Conservation (phyloP, 1,140 invertebrate species). For the Drosophila pachea region DNA sequence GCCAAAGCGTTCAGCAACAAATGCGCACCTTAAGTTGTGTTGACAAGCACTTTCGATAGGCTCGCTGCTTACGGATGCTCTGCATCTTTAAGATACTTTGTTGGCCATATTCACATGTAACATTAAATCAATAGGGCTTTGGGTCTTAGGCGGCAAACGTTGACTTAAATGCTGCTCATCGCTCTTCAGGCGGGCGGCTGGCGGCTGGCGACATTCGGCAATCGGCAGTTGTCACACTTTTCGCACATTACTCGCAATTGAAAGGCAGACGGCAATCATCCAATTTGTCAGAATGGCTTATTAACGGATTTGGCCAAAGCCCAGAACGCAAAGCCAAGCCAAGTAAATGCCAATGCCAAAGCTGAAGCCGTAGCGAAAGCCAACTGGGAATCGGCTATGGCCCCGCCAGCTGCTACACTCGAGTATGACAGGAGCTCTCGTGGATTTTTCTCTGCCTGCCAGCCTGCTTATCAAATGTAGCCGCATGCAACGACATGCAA, state of each 20-base stretch:
- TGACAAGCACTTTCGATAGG: not conserved
- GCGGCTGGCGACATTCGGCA: constrained; percentile 9
- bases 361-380: constrained; percentile 54
- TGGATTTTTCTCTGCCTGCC: not conserved
- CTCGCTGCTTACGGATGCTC: not conserved
- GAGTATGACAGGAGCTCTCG: constrained; percentile 26
- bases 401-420: constrained; percentile 44
- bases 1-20: no score
- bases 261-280: constrained; percentile 56
- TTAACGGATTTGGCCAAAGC: constrained; percentile 69
- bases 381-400: constrained; percentile 27
- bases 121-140: constrained; percentile 10
- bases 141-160: constrained; percentile 16
- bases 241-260: constrained; percentile 10
- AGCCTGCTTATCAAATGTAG: constrained; percentile 58
- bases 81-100: constrained; percentile 10
- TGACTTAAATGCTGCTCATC: constrained; percentile 26
- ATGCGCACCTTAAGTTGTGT: no score
- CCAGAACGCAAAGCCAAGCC: constrained; percentile 47
- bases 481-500: constrained; percentile 47
- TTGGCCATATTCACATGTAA: not conserved
- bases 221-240: constrained; percentile 26
- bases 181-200: constrained; percentile 28
- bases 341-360: constrained; percentile 61
- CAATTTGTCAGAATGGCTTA: constrained; percentile 76